phyloP scores from a whole-genome alignment of 2,113 vertebrate species.

The Albula goreensis region DNA sequence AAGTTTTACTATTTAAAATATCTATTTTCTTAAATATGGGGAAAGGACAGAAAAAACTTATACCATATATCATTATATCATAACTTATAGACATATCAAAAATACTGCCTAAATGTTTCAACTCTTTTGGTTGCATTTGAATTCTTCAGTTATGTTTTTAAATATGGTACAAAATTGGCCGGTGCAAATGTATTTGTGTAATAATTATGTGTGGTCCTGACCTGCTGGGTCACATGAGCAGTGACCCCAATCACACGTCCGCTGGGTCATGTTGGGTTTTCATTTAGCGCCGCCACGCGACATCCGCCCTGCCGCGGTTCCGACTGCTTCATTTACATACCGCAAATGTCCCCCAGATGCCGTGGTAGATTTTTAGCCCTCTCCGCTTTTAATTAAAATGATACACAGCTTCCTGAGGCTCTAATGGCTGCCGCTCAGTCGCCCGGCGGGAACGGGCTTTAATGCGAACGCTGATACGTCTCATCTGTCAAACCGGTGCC shows the following conservation, averaged over 20 bases:
- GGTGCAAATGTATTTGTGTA: no score
- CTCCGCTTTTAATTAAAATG: slow-evolving; percentile 56
- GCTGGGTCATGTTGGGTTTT: slow-evolving; percentile 28
- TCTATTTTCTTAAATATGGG: no score
- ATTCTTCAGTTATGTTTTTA: no score
- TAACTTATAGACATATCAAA: no score
- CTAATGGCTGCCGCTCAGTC: slow-evolving; percentile 53
- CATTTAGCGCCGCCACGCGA: slow-evolving; percentile 28
- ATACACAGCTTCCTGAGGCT: slow-evolving; percentile 44
- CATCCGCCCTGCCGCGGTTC: slow-evolving; percentile 24
- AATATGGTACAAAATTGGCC: no score
- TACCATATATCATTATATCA: no score
- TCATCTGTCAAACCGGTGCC: neutral
- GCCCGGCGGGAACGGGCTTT: neutral
- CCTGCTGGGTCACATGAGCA: neutral
- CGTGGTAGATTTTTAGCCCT: slow-evolving; percentile 37
- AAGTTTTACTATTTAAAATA: no score
- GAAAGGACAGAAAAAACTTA: no score
- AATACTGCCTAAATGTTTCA: no score
- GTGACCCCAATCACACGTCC: neutral
- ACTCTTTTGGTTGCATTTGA: no score
- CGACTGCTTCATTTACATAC: slow-evolving; percentile 59
- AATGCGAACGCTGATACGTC: neutral
- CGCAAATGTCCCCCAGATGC: slow-evolving; percentile 57
- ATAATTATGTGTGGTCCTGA: no score